A percentile compares a stretch with the other conserved stretches of the same genome.
Conservation (phyloP, 2,113 vertebrate genomes). For the Diphyllodes magnificus region DNA sequence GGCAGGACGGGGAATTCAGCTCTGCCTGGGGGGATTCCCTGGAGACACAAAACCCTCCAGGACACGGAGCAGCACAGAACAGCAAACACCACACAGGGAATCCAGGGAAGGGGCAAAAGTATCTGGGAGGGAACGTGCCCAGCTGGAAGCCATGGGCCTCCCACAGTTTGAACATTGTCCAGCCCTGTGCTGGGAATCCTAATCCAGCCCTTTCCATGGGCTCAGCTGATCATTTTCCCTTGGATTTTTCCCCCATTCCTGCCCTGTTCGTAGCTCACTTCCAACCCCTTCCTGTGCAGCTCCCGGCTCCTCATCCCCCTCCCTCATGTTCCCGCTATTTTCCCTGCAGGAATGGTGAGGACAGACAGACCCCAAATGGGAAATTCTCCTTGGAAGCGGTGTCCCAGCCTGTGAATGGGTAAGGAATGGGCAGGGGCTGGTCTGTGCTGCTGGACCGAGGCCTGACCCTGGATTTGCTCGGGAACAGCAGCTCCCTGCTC, state of each 20-base stretch:
- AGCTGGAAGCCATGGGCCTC: not conserved
- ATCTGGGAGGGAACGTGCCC: not conserved
- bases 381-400: not conserved
- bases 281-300: not conserved
- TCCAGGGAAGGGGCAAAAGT: not conserved
- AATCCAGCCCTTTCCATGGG: not conserved
- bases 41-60: not conserved
- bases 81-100: not conserved
- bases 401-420: not conserved
- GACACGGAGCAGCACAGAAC: not conserved
- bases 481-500: not conserved
- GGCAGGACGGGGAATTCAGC: fast-evolving
- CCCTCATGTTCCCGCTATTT: not conserved
- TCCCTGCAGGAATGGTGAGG: constrained; percentile 7
- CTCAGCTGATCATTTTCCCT: not conserved
- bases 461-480: not conserved
- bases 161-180: not conserved
- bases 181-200: not conserved
- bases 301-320: not conserved
- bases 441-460: not conserved
- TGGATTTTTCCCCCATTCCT: not conserved
- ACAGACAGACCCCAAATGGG: not conserved
- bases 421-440: not conserved
- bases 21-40: not conserved
- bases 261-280: fast-evolving